Evolutionary conservation across 2,113 vertebrate species (phyloP).

Genomic region (Elaphurus davidianus): DNA sequence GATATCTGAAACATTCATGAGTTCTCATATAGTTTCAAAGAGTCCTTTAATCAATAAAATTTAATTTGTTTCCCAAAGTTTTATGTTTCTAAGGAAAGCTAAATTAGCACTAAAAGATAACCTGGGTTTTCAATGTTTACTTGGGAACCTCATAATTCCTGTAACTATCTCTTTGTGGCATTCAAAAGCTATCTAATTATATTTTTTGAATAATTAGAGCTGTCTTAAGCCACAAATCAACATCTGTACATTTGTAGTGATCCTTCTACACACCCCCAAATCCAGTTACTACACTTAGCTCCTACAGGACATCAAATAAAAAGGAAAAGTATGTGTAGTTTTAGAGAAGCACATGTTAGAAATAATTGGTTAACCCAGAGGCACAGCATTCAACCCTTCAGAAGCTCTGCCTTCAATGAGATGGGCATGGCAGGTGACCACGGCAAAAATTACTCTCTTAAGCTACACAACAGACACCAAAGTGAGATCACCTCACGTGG

Average conservation of each 20-base stretch:
- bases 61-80: slow-evolving; percentile 15
- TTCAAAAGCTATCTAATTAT: neutral
- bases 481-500: neutral
- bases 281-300: neutral
- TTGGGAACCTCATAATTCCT: neutral
- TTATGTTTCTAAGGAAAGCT: neutral
- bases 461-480: neutral
- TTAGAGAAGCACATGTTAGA: neutral
- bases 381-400: neutral
- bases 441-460: neutral
- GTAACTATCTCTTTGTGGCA: neutral
- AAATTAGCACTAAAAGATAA: neutral
- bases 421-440: neutral
- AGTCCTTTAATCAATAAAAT: neutral
- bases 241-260: neutral
- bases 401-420: neutral
- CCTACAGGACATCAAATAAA: neutral
- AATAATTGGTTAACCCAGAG: neutral
- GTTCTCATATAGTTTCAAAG: neutral
- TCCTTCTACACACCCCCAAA: neutral
- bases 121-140: neutral
- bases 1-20: neutral
- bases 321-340: neutral
- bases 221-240: neutral
- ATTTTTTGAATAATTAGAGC: neutral